Evolutionary conservation across 1,140 invertebrate genomes (phyloP).

Genomic region (Leptinotarsa lineolata): DNA sequence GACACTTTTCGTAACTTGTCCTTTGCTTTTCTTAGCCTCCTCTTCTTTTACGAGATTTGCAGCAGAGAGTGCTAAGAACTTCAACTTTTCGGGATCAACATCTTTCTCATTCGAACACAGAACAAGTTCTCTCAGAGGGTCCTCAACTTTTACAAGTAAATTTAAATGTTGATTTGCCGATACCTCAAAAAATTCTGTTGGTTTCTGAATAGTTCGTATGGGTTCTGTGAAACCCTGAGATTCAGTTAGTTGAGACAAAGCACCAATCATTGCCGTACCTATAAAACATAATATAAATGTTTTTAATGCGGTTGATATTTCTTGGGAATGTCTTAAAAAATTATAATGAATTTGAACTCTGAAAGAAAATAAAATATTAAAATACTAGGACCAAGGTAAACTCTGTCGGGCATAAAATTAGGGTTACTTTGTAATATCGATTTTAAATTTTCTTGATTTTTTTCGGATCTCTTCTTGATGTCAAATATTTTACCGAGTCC

Average conservation of each 20-base stretch:
- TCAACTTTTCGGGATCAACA: conserved; percentile 56
- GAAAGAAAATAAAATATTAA: neutral
- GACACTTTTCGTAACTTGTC: conserved; percentile 35
- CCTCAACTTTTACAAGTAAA: conserved; percentile 39
- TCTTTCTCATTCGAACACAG: conserved; percentile 57
- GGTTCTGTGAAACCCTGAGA: conserved; percentile 31
- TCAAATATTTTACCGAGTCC: too few relatives aligned
- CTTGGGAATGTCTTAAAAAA: too few relatives aligned
- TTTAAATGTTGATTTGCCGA: neutral
- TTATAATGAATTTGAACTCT: too few relatives aligned
- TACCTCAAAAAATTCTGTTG: neutral
- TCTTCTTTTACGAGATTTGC: conserved; percentile 47
- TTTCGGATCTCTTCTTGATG: too few relatives aligned
- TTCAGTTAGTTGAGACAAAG: conserved; percentile 43
- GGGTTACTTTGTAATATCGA: too few relatives aligned
- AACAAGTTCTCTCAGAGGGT: conserved; percentile 63
- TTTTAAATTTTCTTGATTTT: too few relatives aligned
- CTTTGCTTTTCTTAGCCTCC: neutral
- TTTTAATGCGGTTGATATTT: too few relatives aligned
- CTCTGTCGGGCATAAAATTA: too few relatives aligned
- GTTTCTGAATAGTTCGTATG: neutral
- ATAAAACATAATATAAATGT: too few relatives aligned
- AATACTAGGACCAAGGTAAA: neutral
- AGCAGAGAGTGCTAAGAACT: conserved; percentile 59
- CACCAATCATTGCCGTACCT: conserved; percentile 44